Conservation (phyloP, 1,140 invertebrate species). For the Pseudomyrmex concolor region DNA sequence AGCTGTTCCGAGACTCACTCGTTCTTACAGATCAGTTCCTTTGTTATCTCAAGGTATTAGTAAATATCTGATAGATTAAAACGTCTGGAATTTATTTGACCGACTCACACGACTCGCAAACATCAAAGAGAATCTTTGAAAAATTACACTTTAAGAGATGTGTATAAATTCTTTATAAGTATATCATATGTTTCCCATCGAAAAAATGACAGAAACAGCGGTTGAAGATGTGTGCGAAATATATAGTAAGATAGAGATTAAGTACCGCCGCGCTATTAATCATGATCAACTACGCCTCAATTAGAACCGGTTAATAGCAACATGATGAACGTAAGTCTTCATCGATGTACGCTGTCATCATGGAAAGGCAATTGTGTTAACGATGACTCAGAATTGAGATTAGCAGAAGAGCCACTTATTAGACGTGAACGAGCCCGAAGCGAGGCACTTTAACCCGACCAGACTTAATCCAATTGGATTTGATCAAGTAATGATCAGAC, state of each 20-base stretch:
- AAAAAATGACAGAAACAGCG: constrained; percentile 4
- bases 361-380: constrained; percentile 40
- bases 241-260: constrained; percentile 18
- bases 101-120: too few species aligned
- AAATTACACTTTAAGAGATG: background rate
- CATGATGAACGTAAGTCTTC: constrained; percentile 39
- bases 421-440: constrained; percentile 41
- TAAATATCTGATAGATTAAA: too few species aligned
- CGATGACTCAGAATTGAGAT: constrained; percentile 60
- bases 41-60: too few species aligned
- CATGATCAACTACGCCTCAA: constrained; percentile 39
- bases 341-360: constrained; percentile 42
- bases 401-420: constrained; percentile 58
- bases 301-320: constrained; percentile 50
- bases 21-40: too few species aligned
- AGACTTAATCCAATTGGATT: constrained; percentile 68
- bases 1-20: too few species aligned
- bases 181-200: background rate
- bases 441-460: constrained; percentile 65
- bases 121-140: too few species aligned
- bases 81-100: too few species aligned
- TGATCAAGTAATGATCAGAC: constrained; percentile 51
- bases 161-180: background rate
- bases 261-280: constrained; percentile 37
- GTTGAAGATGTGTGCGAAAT: background rate